Base-by-base conservation (phyloP, 2,888 invertebrate genomes). In the Zaprionus obscuricornis region DNA sequence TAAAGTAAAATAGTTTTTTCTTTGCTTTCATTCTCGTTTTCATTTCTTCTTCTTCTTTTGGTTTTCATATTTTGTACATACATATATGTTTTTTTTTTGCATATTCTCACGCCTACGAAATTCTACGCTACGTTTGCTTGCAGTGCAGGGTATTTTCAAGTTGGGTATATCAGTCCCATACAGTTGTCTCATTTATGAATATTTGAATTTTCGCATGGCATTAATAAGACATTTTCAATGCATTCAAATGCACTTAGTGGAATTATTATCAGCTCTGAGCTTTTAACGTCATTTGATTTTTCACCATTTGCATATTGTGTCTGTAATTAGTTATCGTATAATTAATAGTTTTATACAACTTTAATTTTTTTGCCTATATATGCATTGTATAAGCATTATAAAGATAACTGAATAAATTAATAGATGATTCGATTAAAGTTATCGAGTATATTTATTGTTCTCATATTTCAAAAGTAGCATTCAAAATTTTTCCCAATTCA, bases 71-170 rank as follows among this genome's bases (percentile, higher is more conserved):
- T 34, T n/a, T 49, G 6, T 45, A 7, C n/a, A n/a, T n/a, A n/a
- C n/a, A n/a, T n/a, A n/a, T n/a, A n/a, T n/a, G n/a, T 34, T 13
- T 16, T 31, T 51, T 26, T 56, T 29, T 49, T 63, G 49, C 45
- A 29, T 49, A 31, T 37, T 57, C 31, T 26, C 33, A 37, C 49
- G 69, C 56, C 69, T 57, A 52, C 52, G 43, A 31, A 42, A 13
- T n/a, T 37, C 22, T 22, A 22, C n/a, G 7, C 22, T 22, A 7
- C 7, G n/a, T 22, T 26, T 18, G 10, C 8, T 34, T 50, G 37
- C 27, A 49, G 11, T 4, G 5, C 13, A 31, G 29, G 6, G 20
- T 13, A 26, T 27, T 20, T 36, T 4, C 6, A n/a, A 26, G 10
- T 20, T 1, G 11, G 24, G 43, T 26, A 39, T 63, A 49, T 18